Base-by-base conservation (phyloP, 1,140 invertebrate species). In the Dendroctonus valens region DNA sequence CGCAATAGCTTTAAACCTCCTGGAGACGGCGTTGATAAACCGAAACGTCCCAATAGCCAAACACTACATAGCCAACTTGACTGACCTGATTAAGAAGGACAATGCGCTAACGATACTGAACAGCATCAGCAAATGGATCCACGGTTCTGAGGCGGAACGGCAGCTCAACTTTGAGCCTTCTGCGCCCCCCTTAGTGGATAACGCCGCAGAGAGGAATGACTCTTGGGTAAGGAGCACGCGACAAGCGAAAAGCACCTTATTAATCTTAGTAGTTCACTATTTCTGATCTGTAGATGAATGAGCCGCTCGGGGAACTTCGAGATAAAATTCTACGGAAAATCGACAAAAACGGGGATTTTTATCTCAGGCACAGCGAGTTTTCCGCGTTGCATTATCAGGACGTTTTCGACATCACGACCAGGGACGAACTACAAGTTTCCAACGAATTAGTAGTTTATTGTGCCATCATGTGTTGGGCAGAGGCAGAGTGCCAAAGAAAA, bases 301-400 rank as follows among this genome's bases (percentile, higher is more conserved):
- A 76, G 52, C 63, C 75, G 41, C 67, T 73, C 0, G 67, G 74
- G 40, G 65, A 72, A 41, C 54, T 78, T n/a, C 67, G 74, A 38
- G 66, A 78, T 50, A 76, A 77, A 49, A 75, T 73, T 51, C 70
- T 78, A 11, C 59, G 72, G 37, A 74, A 73, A 53, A 77, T 78
- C 48, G 76, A 78, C 53, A 74, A 70, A 46, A 57, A 76, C 40
- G 76, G 74, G 6, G 77, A 78, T 58, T 71, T 67, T 57, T 53
- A 77, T 9, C 51, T 78, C 38, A 73, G 72, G 65, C 69, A 76
- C 41, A 69, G 68, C 12, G 75, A 76, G 59, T 69, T 78, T 41
- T 15, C 72, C n/a, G 67, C 75, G 5, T 46, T 78, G 40, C 71
- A 69, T 11, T 78, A 77, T 64, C 51, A 60, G 7, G 77, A 78